Base-by-base conservation (phyloP, 2,888 invertebrate genomes). In the Synergus japonicus region DNA sequence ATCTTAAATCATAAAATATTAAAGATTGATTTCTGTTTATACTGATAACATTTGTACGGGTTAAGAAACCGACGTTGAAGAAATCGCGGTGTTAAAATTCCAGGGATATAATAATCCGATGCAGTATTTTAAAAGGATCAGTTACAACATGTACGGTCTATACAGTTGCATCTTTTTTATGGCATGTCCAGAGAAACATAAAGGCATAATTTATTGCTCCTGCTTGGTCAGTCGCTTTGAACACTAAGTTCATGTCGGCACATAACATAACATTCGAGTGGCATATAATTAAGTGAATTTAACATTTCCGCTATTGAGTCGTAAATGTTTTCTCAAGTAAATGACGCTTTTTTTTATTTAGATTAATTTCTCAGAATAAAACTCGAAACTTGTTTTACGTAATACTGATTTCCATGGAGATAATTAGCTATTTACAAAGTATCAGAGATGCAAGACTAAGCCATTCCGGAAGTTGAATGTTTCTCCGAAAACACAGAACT, bases 121-220 rank as follows among this genome's bases (percentile, higher is more conserved):
- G 22, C 66, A 65, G 78, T 76, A 81, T 83, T 83, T 79, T 79
- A 76, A 60, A 78, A 78, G 79, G 78, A 82, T 82, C 77, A 77
- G 54, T 83, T 83, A 78, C 22, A 67, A 46, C 49, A 49, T 49
- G 15, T 49, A 49, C 7, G 2, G 15, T 49, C 81, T 65, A 83
- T 80, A 82, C 80, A 82, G 82, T 83, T 83, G 83, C 83, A 76
- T 78, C 79, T 82, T 82, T 83, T 83, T 82, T 83, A 83, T 82
- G 83, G 81, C 83, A 82, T 78, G 78, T 78, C 77, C 54, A 41
- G 69, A 37, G 43, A 79, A 81, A 79, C 82, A 81, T 83, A 83
- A 83, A 84, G 79, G 79, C 78, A 81, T 82, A 77, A 84, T 83
- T 84, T 84, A 84, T 84, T 82, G 79, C 82, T 80, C 79, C 79